Conservation (phyloP, 2,888 invertebrate species). For the Lasius platythorax region DNA sequence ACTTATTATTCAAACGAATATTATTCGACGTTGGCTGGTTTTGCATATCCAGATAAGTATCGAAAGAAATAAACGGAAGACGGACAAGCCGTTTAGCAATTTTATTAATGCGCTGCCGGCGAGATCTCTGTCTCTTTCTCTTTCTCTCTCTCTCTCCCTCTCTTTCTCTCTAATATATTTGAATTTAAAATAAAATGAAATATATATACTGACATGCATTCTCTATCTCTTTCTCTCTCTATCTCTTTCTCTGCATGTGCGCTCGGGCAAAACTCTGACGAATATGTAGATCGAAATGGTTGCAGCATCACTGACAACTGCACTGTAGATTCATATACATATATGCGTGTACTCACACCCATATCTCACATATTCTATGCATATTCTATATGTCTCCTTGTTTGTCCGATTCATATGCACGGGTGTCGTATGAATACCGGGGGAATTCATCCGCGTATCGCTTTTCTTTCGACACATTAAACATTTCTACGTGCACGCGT, state of each 20-base stretch:
- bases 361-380: neutral
- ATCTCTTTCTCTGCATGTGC: neutral
- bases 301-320: conserved; percentile 30
- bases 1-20: neutral
- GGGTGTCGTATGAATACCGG: conserved; percentile 28
- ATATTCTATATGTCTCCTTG: neutral
- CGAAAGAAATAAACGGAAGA: conserved; percentile 12
- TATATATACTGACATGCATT: neutral
- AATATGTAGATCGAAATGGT: conserved; percentile 24
- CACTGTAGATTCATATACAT: conserved; percentile 6
- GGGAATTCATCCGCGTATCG: conserved; percentile 41
- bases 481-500: conserved; percentile 18
- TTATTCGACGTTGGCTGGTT: neutral
- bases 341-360: neutral
- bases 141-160: too few species aligned
- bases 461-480: conserved; percentile 53
- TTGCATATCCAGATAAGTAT: neutral
- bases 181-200: conserved; percentile 26
- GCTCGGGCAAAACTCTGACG: conserved; percentile 13
- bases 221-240: neutral
- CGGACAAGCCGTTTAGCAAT: neutral
- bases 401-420: conserved; percentile 34
- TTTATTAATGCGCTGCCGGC: neutral
- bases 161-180: neutral
- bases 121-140: too few species aligned